phyloP scores from a whole-genome alignment of 1,140 invertebrate genomes.

The Bombus ignitus region DNA sequence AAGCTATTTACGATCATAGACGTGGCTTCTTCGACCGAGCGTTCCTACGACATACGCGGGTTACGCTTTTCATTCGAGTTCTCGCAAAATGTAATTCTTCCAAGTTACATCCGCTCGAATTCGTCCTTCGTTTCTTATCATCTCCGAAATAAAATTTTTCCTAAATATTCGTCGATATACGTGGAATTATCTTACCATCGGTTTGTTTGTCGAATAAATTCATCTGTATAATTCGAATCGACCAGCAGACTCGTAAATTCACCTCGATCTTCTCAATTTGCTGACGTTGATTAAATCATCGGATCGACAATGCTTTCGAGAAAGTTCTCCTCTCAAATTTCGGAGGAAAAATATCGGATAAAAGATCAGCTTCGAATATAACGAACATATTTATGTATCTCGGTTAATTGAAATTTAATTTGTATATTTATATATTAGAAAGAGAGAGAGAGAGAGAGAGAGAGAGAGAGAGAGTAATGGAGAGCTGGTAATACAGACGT shows the following conservation, averaged over 20 bases:
- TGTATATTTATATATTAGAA: too few relatives aligned
- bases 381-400: conserved; percentile 11
- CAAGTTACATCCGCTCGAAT: background rate
- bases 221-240: too few relatives aligned
- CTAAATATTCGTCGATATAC: too few relatives aligned
- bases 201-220: too few relatives aligned
- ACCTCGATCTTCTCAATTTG: too few relatives aligned
- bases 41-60: background rate
- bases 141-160: too few relatives aligned
- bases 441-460: too few relatives aligned
- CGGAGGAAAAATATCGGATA: too few relatives aligned
- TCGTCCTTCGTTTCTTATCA: too few relatives aligned
- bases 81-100: background rate
- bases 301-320: background rate
- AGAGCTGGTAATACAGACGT: conserved; percentile 33
- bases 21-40: background rate
- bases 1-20: background rate
- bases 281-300: too few relatives aligned
- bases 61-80: background rate
- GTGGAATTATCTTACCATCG: too few relatives aligned
- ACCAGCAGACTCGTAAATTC: too few relatives aligned
- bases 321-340: background rate
- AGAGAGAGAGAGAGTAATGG: background rate
- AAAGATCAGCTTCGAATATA: background rate
- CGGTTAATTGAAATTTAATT: conserved; percentile 33